Conservation (phyloP, 2,113 vertebrate species). For the Corythaeola cristata region DNA sequence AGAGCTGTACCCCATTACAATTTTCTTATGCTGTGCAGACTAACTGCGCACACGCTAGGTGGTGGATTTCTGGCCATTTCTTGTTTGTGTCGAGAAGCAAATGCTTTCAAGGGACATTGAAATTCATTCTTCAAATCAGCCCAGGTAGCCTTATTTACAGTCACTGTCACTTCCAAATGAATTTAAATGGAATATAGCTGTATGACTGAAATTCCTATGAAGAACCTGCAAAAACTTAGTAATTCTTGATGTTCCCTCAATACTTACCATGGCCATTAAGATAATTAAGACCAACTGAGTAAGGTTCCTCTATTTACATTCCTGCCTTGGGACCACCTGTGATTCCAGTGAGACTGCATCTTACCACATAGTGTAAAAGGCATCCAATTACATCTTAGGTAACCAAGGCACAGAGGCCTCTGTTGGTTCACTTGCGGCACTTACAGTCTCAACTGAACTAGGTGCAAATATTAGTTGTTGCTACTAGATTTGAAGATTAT, state of each 20-base stretch:
- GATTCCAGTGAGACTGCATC: neutral
- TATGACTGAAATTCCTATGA: neutral
- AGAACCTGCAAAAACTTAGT: neutral
- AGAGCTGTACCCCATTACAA: too few species aligned
- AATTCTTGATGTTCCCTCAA: neutral
- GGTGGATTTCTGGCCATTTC: neutral
- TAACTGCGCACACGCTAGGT: accelerated
- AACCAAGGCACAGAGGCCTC: too few species aligned
- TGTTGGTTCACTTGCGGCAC: neutral
- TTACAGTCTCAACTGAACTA: neutral
- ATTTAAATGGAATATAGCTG: neutral
- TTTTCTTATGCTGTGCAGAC: neutral
- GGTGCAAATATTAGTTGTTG: neutral
- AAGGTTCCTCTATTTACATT: accelerated
- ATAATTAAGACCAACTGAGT: neutral
- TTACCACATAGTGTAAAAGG: accelerated
- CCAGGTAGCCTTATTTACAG: neutral
- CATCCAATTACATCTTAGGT: too few species aligned
- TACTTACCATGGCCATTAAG: neutral
- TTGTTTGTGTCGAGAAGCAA: neutral
- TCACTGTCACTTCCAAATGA: neutral
- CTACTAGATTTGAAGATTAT: neutral
- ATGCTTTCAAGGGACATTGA: neutral
- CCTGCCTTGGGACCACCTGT: neutral
- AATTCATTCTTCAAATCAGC: neutral